Evolutionary conservation across 2,113 vertebrate genomes (phyloP), one percentile per base, ranked within the genome.

Genomic region (Eclectus roratus): DNA sequence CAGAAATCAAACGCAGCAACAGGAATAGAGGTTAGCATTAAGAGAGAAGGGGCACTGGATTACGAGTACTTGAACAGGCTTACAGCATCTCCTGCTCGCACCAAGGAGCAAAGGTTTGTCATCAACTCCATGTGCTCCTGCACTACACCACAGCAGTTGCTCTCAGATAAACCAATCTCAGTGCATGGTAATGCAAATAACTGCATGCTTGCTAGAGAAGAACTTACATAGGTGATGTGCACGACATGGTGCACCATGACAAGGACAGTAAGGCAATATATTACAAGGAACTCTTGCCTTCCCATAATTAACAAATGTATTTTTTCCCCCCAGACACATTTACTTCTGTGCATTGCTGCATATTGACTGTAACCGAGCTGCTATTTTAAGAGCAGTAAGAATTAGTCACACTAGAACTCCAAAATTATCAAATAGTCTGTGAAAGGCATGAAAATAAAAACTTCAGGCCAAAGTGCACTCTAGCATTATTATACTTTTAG

Each of bases 371-470:
- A 80, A 73, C 49, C 3, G 41, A 94, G 80, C 61, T 78, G 72
- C 72, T 91, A n/a, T 82, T 94, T 94, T 82, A 85, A 91, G 80
- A 94, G 61, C 84, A 76, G 56, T 56, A 91, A 60, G 46, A 89
- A 92, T 80, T 66, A 86, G 58, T 89, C 88, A 91, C 61, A 31
- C 69, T n/a, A 87, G 43, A 92, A 77, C 49, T 76, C 56, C 39
- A 64, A 79, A 93, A 77, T 69, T 72, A 53, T 58, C 78, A 72
- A 47, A 65, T 82, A 81, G 39, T 56, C 66, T 50, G 56, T 27
- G 47, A 89, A 81, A 87, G 53, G n/a, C 13, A 73, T 13, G 37
- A 81, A 80, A 91, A 84, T 19, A 61, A 80, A 49, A 74, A 69
- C 20, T 19, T n/a, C 44, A 87, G 52, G 70, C 25, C 33, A 31